phyloP scores from a whole-genome alignment of 2,113 vertebrate species.

The Pterocles orientalis region DNA sequence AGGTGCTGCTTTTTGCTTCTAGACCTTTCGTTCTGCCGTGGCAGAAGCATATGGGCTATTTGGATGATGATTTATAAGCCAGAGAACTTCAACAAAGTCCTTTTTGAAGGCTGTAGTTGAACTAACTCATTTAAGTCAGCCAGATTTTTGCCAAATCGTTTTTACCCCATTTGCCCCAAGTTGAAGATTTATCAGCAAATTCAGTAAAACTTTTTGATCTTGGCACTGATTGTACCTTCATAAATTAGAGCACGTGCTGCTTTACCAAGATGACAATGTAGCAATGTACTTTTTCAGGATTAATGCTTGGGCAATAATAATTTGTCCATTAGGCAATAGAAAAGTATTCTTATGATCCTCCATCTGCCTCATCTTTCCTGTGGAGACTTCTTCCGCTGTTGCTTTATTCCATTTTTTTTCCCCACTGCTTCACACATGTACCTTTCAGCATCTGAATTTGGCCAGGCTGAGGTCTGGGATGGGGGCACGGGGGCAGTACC shows the following conservation, averaged over 20 bases:
- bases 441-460: background rate
- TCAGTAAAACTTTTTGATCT: background rate
- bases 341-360: background rate
- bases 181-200: background rate
- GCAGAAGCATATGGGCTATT: background rate
- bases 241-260: background rate
- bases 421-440: fast-evolving
- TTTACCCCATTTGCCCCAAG: background rate
- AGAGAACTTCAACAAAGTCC: background rate
- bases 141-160: background rate
- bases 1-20: background rate
- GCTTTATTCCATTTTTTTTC: background rate
- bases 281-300: background rate
- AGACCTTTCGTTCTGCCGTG: background rate
- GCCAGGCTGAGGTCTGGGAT: background rate
- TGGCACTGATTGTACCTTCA: background rate
- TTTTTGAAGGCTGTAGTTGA: background rate
- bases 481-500: fast-evolving
- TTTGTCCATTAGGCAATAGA: background rate
- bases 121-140: background rate
- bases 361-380: background rate
- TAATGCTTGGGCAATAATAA: background rate
- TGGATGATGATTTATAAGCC: background rate
- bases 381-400: background rate
- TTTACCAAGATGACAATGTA: background rate